Evolutionary conservation across 2,888 invertebrate species (phyloP), one percentile per base, ranked within the genome.

Genomic region (Phytoseiulus persimilis): DNA sequence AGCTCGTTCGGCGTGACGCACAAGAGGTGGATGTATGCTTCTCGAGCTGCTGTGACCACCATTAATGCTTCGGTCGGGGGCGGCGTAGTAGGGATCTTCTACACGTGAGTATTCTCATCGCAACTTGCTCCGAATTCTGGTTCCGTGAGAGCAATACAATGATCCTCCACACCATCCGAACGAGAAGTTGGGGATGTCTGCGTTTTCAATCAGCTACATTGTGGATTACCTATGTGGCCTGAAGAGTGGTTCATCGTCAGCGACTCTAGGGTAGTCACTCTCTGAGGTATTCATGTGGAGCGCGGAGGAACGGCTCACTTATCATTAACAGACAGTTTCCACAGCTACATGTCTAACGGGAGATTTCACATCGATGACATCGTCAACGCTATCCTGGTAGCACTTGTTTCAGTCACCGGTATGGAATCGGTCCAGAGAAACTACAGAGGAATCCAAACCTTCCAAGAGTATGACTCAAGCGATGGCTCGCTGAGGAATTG

Each of bases 381-480:
- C 45, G 96, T 98, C 90, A 97, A 97, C 93, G 96, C 97, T 23
- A 94, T 98, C 18, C 94, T 98, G 0, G 97, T 96, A 0, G 95
- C 97, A 0, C 93, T 98, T 0, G 97, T 98, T 0, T 95, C 96
- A 0, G 94, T 97, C 32, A 98, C 97, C 3, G 39, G 39, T 39
- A 6, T 39, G 39, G 3, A 39, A n/a, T n/a, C n/a, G n/a, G n/a
- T n/a, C 39, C 39, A 3, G 39, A 39, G 39, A 39, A 6, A 39
- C 5, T 6, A 6, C 5, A 39, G 39, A 39, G 9, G 39, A 39
- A 39, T n/a, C n/a, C n/a, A n/a, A n/a, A n/a, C n/a, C n/a, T n/a
- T n/a, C n/a, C n/a, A n/a, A n/a, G n/a, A n/a, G n/a, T n/a, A n/a
- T n/a, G n/a, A n/a, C n/a, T n/a, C n/a, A n/a, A n/a, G n/a, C n/a